Evolutionary conservation across 2,888 invertebrate genomes (phyloP).

Genomic region (Lycocerus yunnanus): DNA sequence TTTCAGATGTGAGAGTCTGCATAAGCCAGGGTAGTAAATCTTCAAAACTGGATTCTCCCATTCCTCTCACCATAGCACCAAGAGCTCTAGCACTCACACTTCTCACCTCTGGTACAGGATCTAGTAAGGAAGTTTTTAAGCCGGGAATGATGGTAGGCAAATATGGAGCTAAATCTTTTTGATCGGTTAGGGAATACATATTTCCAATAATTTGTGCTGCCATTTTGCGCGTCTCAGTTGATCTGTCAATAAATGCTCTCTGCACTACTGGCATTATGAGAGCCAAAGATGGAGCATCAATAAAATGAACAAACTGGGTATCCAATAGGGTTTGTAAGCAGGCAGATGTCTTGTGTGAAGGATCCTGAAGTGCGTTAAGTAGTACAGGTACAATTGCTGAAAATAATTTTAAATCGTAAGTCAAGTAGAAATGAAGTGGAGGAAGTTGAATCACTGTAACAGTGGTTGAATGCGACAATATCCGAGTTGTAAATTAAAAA

Average conservation of each 20-base stretch:
- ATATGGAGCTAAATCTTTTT: slow-evolving; percentile 97
- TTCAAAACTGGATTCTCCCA: slow-evolving; percentile 95
- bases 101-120: slow-evolving; percentile 96
- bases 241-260: slow-evolving; percentile 95
- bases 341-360: slow-evolving; percentile 89
- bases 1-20: slow-evolving; percentile 94
- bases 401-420: slow-evolving; percentile 4
- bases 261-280: slow-evolving; percentile 99
- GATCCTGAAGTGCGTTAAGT: slow-evolving; percentile 92
- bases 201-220: slow-evolving; percentile 99
- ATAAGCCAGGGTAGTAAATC: slow-evolving; percentile 98
- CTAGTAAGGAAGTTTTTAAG: slow-evolving; percentile 90
- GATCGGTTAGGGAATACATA: slow-evolving; percentile 98
- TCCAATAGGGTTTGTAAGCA: slow-evolving; percentile 93
- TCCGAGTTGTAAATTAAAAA: no score
- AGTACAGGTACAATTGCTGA: slow-evolving; percentile 84
- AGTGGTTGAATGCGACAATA: no score
- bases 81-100: slow-evolving; percentile 95
- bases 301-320: slow-evolving; percentile 98
- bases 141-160: slow-evolving; percentile 96
- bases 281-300: slow-evolving; percentile 97
- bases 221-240: slow-evolving; percentile 98
- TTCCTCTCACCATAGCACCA: slow-evolving; percentile 96
- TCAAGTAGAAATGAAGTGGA: background rate
- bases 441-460: no score